Base-by-base conservation (phyloP, 2,888 invertebrate species). In the Oxycera nigricornis region DNA sequence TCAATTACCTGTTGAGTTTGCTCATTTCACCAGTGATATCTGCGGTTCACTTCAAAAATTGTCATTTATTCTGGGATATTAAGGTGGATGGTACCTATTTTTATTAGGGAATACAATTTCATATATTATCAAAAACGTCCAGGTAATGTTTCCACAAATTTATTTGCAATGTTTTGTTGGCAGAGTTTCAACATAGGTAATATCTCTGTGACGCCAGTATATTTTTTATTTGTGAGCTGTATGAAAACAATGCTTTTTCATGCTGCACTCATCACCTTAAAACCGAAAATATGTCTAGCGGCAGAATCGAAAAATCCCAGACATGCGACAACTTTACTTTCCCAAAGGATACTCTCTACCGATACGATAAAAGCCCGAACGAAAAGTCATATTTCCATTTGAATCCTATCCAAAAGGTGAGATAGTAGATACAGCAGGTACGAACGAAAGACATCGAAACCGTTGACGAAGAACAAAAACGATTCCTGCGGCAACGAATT, bases 1-100 rank as follows among this genome's bases (percentile, higher is more conserved):
- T 82, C 83, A 83, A 84, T 84, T 84, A 84, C 82, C 82, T 81
- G 80, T 79, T 79, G 78, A 78, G 79, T 80, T 79, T 81, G 79
- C 78, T 79, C 79, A 77, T 78, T 79, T 78, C 76, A 65, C 73
- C 30, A 73, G 74, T 73, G 62, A 76, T 76, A 74, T 73, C 11
- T 22, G 61, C 41, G 55, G 74, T 26, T 72, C 62, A 52, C 72
- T 50, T 68, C 55, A 76, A 72, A n/a, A n/a, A n/a, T n/a, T n/a
- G n/a, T n/a, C n/a, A n/a, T n/a, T n/a, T n/a, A n/a, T n/a, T n/a
- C n/a, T n/a, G n/a, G n/a, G n/a, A n/a, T n/a, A n/a, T n/a, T n/a
- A n/a, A n/a, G n/a, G n/a, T n/a, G n/a, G n/a, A n/a, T n/a, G n/a
- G n/a, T n/a, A n/a, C n/a, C n/a, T n/a, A n/a, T n/a, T n/a, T n/a